A percentile compares a stretch with the other conserved stretches of the same genome.
These are phyloP conservation scores for Chamaea fasciata DNA, from an alignment of 2,113 vertebrate genomes.

Conservation along the genomic window DNA sequence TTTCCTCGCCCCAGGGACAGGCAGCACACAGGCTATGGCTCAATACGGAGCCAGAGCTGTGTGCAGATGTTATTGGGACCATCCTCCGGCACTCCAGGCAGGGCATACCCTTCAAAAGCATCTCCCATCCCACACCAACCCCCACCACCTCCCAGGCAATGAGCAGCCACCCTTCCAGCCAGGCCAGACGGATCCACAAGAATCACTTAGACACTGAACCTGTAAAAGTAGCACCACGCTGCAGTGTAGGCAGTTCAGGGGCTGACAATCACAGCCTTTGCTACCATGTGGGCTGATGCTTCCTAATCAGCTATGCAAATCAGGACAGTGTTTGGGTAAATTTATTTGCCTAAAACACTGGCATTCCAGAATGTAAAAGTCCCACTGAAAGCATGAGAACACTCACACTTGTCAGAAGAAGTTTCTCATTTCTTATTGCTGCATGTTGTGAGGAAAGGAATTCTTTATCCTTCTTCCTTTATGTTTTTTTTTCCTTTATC, in stretches of 20 bases:
- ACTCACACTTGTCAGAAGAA: background rate
- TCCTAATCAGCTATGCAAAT: background rate
- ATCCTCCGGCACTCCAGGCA: background rate
- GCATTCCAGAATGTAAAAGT: background rate
- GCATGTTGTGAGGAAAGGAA: background rate
- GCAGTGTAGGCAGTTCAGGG: background rate
- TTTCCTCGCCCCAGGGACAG: background rate
- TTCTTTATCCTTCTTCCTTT: background rate
- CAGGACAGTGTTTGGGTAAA: background rate
- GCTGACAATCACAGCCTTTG: background rate
- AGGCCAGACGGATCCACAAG: background rate
- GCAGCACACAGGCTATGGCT: background rate
- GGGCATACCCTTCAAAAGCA: background rate
- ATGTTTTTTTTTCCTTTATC: background rate
- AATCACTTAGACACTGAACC: background rate
- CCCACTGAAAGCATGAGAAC: background rate
- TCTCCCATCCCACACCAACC: background rate
- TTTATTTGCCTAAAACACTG: background rate
- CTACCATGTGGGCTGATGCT: background rate
- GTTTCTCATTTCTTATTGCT: background rate
- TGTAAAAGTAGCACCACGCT: background rate
- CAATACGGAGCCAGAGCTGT: background rate
- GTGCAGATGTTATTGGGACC: background rate
- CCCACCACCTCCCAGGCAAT: background rate
- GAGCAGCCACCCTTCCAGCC: background rate